Base-by-base conservation (phyloP, 2,888 invertebrate species). In the Scaeva pyrastri region DNA sequence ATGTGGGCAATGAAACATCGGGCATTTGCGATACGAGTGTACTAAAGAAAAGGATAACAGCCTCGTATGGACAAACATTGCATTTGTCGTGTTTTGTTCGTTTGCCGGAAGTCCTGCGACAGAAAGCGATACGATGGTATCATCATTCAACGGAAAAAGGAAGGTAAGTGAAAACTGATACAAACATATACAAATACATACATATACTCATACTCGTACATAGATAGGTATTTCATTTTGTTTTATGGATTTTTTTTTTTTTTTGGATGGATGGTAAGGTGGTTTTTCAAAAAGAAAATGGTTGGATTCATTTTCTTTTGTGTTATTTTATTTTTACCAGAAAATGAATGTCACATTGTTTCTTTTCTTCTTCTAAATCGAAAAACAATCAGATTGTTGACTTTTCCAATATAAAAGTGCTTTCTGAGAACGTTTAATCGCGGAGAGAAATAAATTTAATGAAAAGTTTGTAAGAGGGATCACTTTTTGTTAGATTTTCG, bases 31-130 rank as follows among this genome's bases (percentile, higher is more conserved):
- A 98, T 91, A 96, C 96, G 55, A 97, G 97, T 88, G 96, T 97
- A 64, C 95, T 97, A 58, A 96, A 97, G 90, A 97, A 97, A 93
- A 96, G 96, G 89, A 95, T 98, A 90, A 95, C 97, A 0, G 98
- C 97, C 14, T 97, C 97, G 0, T 98, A 97, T 96, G 98, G 98
- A 14, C 98, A 98, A 93, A 97, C 97, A 89, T 94, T 98, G 85
- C 98, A 98, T 92, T 94, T 98, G 70, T 97, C 97, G 74, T 98
- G 98, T 92, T 97, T 97, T 91, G 95, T 97, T 79, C 96, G 96
- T 91, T 96, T 97, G 95, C 97, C 97, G 0, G 97, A 97, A 89
- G 97, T 97, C 26, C 93, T 97, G 70, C 95, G 96, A 74, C 95
- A 96, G 36, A 95, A 97, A 89, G 95, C 96, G 43, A 96, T 97